Percentiles rank a stretch among this genome's conserved stretches.
phyloP scores from a whole-genome alignment of 2,888 invertebrate genomes.

The Macropis europaea region DNA sequence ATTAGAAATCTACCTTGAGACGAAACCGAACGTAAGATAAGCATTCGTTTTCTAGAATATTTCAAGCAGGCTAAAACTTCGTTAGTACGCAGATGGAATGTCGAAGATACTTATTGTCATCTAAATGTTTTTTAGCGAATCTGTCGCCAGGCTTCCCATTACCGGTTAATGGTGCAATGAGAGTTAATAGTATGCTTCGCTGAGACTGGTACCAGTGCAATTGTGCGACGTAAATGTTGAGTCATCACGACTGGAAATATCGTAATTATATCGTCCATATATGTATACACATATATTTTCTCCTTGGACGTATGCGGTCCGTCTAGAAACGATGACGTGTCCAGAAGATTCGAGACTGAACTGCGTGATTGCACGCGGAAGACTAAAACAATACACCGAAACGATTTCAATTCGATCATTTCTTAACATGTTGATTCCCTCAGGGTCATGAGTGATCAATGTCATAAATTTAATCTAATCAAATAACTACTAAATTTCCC shows the following conservation, averaged over 20 bases:
- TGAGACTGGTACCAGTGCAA: conserved; percentile 42
- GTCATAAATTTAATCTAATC: too few relatives aligned
- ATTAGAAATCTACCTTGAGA: too few relatives aligned
- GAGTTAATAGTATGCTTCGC: conserved; percentile 6
- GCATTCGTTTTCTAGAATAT: too few relatives aligned
- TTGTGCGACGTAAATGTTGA: conserved; percentile 54
- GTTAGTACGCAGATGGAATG: too few relatives aligned
- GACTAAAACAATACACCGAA: background rate
- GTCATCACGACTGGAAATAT: conserved; percentile 52
- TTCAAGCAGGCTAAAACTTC: too few relatives aligned
- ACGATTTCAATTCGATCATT: background rate
- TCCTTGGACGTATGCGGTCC: background rate
- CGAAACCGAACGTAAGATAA: too few relatives aligned
- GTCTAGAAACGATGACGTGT: conserved; percentile 29
- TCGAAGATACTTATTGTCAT: background rate
- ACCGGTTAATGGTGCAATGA: conserved; percentile 37
- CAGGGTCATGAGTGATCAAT: too few relatives aligned
- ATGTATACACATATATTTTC: conserved; percentile 9
- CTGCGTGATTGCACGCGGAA: background rate
- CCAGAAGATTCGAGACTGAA: conserved; percentile 10
- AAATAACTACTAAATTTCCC: too few relatives aligned
- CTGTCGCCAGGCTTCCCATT: conserved; percentile 9
- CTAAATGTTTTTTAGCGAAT: background rate
- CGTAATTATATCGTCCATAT: conserved; percentile 28
- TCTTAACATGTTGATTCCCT: too few relatives aligned